phyloP scores from a whole-genome alignment of 2,888 invertebrate genomes.

The Acronicta alni region DNA sequence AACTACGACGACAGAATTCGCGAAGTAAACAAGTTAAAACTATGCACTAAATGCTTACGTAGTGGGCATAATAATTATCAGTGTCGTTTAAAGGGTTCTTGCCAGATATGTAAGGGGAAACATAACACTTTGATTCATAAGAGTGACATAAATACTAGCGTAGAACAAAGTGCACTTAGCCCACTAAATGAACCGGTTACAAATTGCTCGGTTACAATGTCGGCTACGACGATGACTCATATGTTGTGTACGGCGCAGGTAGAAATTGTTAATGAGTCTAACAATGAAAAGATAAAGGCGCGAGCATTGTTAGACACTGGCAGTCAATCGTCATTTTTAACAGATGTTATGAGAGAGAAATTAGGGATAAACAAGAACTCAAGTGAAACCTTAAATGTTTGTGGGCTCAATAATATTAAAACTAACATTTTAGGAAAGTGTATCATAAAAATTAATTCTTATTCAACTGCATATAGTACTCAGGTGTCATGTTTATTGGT shows the following conservation, averaged over 20 bases:
- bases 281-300: constrained; percentile 1
- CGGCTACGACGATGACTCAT: constrained; percentile 3
- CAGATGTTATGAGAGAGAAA: constrained; percentile 11
- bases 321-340: constrained; percentile 13
- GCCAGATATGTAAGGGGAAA: constrained; percentile 1
- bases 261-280: constrained; percentile 2
- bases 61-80: not conserved
- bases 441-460: constrained; percentile 9
- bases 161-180: not conserved
- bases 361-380: not conserved
- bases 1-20: constrained; percentile 10
- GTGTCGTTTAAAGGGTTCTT: not conserved
- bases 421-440: constrained; percentile 26
- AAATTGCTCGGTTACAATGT: no score
- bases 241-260: constrained; percentile 11
- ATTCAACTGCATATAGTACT: constrained; percentile 9
- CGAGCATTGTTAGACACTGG: constrained; percentile 16
- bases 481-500: constrained; percentile 5
- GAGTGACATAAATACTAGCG: not conserved
- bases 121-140: constrained; percentile 7
- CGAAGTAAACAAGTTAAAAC: constrained; percentile 12
- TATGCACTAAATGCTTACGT: constrained; percentile 3
- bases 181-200: constrained; percentile 3
- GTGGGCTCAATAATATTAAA: constrained; percentile 15
- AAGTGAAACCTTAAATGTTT: not conserved